Evolutionary conservation across 2,797 vertebrate species (phyloP).

Genomic region (Denticeps clupeoides): DNA sequence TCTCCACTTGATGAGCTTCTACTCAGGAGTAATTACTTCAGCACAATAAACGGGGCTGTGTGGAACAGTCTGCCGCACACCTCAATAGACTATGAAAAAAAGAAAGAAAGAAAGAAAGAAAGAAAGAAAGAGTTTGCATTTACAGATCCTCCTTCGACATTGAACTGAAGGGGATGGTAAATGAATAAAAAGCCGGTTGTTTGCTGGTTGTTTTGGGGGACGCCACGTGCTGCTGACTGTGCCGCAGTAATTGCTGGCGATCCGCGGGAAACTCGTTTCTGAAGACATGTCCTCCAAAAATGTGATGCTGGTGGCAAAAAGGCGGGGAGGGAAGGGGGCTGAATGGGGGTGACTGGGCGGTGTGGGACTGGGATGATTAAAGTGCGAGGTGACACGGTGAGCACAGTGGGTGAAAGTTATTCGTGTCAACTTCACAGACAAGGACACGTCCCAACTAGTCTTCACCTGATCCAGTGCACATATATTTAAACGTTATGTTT

Average conservation of each 20-base stretch:
- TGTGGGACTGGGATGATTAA: slow-evolving; percentile 30
- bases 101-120: not conserved
- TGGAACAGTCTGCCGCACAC: slow-evolving; percentile 45
- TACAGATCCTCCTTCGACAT: too few species aligned
- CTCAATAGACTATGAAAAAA: slow-evolving; percentile 10
- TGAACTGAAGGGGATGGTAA: not conserved
- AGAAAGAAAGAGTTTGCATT: not conserved
- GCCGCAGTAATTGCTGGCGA: slow-evolving; percentile 16
- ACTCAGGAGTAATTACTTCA: slow-evolving; percentile 65
- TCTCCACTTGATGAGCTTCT: slow-evolving; percentile 67
- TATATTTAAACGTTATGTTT: slow-evolving; percentile 18
- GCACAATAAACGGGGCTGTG: slow-evolving; percentile 57
- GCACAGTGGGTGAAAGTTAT: slow-evolving; percentile 39
- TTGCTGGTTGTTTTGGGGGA: slow-evolving; percentile 8
- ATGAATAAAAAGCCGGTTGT: slow-evolving; percentile 10
- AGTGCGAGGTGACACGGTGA: slow-evolving; percentile 20
- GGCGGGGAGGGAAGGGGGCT: slow-evolving; percentile 5
- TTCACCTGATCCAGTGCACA: slow-evolving; percentile 30
- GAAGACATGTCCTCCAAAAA: slow-evolving; percentile 21
- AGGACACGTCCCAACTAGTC: slow-evolving; percentile 31
- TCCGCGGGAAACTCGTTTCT: slow-evolving; percentile 20
- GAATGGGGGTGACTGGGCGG: slow-evolving; percentile 8
- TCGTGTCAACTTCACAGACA: slow-evolving; percentile 32
- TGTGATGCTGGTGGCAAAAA: slow-evolving; percentile 7
- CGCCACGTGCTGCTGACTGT: slow-evolving; percentile 6